Base-by-base conservation (phyloP, 2,797 vertebrate species). In the Holocentrus rufus region DNA sequence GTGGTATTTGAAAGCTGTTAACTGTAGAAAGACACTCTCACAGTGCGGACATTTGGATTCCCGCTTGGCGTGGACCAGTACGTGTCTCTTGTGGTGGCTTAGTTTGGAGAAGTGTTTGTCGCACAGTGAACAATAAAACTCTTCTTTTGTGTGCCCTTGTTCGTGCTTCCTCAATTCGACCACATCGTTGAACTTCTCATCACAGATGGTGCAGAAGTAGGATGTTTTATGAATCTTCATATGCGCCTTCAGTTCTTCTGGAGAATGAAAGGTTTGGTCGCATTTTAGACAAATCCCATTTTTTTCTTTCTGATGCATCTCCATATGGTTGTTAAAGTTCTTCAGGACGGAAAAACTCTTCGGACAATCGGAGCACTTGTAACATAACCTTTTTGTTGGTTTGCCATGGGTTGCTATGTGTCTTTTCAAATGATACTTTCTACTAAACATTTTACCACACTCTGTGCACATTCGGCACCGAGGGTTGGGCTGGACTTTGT, bases 31-130 rank as follows among this genome's bases (percentile, higher is more conserved):
- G 0, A 94, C 92, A 0, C 90, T 86, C 31, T 95, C 92, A 0
- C 96, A 96, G 56, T 96, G 94, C 0, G 93, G 93, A 17, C 96
- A 96, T n/a, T 85, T 92, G 56, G 92, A 92, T n/a, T 95, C 89
- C 27, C 94, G 87, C 1, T 91, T 90, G 0, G 86, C 89, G 67
- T 96, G 95, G 47, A 93, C 94, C 90, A 89, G 0, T 0, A 92
- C 66, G 20, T 96, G 96, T 92, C 95, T 85, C 74, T 90, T 91
- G 57, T 90, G 91, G 78, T 90, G 90, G 1, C 89, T 90, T 4
- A 87, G 77, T 56, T 91, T 91, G 39, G 78, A 17, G 66, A 93
- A 93, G 65, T 42, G 80, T 10, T 91, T 92, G 39, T 69, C 57
- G 58, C 91, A 92, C 69, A 86, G 1, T 0, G 83, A 65, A 18